These are phyloP conservation scores for Anniella stebbinsi DNA, from an alignment of 2,797 vertebrate genomes.

Conservation along the genomic window DNA sequence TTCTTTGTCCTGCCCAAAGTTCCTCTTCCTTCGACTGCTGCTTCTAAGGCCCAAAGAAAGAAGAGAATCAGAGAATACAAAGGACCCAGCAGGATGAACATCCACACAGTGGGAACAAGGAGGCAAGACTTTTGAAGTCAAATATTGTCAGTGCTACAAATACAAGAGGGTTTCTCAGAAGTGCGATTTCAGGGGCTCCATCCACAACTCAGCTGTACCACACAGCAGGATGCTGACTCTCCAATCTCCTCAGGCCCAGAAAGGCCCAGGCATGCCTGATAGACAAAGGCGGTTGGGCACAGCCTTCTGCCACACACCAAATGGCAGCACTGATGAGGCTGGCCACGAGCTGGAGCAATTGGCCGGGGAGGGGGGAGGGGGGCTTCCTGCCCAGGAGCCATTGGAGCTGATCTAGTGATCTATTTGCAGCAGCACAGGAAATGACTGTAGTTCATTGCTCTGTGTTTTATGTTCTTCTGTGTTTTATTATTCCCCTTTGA, in stretches of 20 bases:
- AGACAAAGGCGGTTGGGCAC: neutral
- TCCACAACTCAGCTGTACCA: too few species aligned
- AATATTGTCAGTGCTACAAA: neutral
- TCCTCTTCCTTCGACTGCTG: slow-evolving; percentile 50
- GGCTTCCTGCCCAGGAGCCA: neutral
- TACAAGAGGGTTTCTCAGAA: neutral
- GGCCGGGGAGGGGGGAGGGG: neutral
- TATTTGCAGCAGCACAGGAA: too few species aligned
- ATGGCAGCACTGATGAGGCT: too few species aligned
- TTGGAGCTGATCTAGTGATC: neutral
- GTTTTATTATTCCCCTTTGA: too few species aligned
- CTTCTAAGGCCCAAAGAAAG: slow-evolving; percentile 40
- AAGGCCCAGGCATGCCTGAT: neutral
- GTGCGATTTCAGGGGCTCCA: neutral
- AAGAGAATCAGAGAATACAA: slow-evolving; percentile 36
- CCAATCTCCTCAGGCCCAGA: neutral
- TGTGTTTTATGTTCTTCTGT: too few species aligned
- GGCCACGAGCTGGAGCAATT: neutral
- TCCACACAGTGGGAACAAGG: neutral
- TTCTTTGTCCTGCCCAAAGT: too few species aligned
- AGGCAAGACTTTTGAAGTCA: neutral
- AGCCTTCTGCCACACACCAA: too few species aligned
- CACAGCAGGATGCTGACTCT: too few species aligned
- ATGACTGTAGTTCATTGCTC: too few species aligned
- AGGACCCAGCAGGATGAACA: slow-evolving; percentile 27